Base-by-base conservation (phyloP, 2,888 invertebrate genomes). In the Tortricodes alternella region DNA sequence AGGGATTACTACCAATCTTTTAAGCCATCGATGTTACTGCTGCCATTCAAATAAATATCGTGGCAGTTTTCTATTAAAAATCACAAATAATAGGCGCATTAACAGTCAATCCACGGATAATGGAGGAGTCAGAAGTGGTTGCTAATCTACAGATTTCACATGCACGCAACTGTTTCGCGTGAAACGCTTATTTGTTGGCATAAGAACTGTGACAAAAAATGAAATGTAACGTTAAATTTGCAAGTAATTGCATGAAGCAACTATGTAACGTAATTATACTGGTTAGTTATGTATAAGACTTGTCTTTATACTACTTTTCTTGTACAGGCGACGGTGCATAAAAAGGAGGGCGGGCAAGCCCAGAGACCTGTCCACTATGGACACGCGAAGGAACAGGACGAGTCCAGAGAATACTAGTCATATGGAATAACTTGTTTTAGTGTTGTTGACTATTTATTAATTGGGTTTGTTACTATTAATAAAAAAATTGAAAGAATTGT, bases 361-460 rank as follows among this genome's bases (percentile, higher is more conserved):
- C 82, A 80, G 18, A 67, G 67, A 32, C 86, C 81, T 1, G 73
- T 80, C n/a, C 87, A 83, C 46, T 83, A 84, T 41, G 83, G 85
- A 15, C 76, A 80, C 24, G 66, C 66, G 6, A 75, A 80, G 59
- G 77, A 83, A 38, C 81, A 86, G 53, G 82, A 84, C 15, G 84
- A 86, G 32, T 81, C 82, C 39, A 70, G 82, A 59, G 90, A 89
- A 68, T 86, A 89, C 80, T 89, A 89, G 85, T 80, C 79, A 62
- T 52, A 2, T 60, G 35, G 32, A 38, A 41, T 51, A 59, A 59
- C 50, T 62, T 64, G 48, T 51, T 66, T 64, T 64, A 53, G 50
- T 61, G 50, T 68, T 75, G 74, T 74, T 78, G 65, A 70, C 62
- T 78, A 80, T 80, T 80, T 82, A 81, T 81, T 80, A 69, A 60